Base-by-base conservation (phyloP, 2,888 invertebrate species). In the Copidosoma aretas region DNA sequence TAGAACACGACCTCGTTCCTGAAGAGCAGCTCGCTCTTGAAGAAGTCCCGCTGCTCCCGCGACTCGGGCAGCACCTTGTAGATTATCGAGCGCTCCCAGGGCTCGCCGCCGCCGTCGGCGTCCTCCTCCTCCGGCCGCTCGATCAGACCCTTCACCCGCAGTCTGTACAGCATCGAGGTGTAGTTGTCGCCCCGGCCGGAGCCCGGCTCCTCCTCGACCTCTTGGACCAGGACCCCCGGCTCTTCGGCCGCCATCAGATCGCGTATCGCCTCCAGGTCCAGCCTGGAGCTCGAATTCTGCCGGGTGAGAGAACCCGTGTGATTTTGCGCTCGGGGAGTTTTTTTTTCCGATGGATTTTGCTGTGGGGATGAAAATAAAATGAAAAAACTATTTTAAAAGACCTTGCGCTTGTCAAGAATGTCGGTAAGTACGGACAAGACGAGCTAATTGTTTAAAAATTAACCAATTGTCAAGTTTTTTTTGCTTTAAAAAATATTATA, bases 121-220 rank as follows among this genome's bases (percentile, higher is more conserved):
- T n/a, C n/a, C n/a, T n/a, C n/a, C n/a, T n/a, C n/a, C n/a, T n/a
- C n/a, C n/a, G 75, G 70, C 43, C 80, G 78, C 67, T 84, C 84
- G 19, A n/a, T n/a, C n/a, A 81, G 81, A 5, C 91, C 91, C 74
- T 86, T 88, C 3, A 90, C 82, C 0, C 86, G 84, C 66, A 91
- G 86, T 17, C 91, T 86, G 81, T 91, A 91, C 10, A 91, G 85
- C 86, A 90, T 89, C 12, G 91, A 91, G 0, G 91, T 91, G 78
- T 91, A 91, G 81, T 91, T 91, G 77, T 91, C 91, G 0, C 91
- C 91, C 62, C 91, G 86, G 67, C 89, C 90, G 0, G 91, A 89
- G n/a, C 91, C 91, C 4, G 87, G 89, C 19, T 89, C 88, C 70
- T 90, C 88, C 88, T 91, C 77, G 25, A 82, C 64, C 60, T 73